phyloP scores from a whole-genome alignment of 2,113 vertebrate species.

The Dendrocopos noguchii region DNA sequence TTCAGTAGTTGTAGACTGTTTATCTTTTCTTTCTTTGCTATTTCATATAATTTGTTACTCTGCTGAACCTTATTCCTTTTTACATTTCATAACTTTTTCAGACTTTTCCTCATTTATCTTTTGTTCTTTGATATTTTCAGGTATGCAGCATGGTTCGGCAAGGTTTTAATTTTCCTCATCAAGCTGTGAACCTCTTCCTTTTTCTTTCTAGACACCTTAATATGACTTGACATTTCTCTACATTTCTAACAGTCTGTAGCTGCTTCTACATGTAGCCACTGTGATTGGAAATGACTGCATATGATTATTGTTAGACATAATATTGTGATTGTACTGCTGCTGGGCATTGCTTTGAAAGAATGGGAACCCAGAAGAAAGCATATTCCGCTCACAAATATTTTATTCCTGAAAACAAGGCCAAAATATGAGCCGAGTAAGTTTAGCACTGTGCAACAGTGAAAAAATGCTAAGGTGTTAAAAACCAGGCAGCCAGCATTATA shows the following conservation, averaged over 20 bases:
- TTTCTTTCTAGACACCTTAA: constrained; percentile 42
- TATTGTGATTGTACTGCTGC: constrained; percentile 44
- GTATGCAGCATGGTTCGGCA: constrained; percentile 9
- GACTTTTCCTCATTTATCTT: constrained; percentile 33
- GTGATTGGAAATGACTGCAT: constrained; percentile 60
- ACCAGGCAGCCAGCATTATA: not conserved
- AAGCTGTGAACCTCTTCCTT: constrained; percentile 44
- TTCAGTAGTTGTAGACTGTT: not conserved
- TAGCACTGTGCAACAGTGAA: not conserved
- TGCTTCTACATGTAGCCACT: constrained; percentile 10
- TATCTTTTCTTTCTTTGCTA: constrained; percentile 9
- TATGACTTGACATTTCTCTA: constrained; percentile 37
- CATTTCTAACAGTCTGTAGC: constrained; percentile 30
- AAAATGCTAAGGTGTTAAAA: not conserved
- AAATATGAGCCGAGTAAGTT: not conserved
- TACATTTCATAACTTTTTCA: constrained; percentile 40
- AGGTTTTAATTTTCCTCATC: constrained; percentile 64
- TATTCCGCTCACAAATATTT: constrained; percentile 24
- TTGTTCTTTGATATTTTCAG: constrained; percentile 54
- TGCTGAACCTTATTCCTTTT: constrained; percentile 12
- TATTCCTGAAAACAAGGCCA: constrained; percentile 1
- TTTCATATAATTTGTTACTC: not conserved
- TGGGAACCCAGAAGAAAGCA: not conserved
- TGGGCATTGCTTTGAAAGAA: constrained; percentile 44
- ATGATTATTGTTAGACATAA: constrained; percentile 49